These are phyloP conservation scores for Steatornis caripensis DNA, from an alignment of 2,113 vertebrate species.

Conservation along the genomic window DNA sequence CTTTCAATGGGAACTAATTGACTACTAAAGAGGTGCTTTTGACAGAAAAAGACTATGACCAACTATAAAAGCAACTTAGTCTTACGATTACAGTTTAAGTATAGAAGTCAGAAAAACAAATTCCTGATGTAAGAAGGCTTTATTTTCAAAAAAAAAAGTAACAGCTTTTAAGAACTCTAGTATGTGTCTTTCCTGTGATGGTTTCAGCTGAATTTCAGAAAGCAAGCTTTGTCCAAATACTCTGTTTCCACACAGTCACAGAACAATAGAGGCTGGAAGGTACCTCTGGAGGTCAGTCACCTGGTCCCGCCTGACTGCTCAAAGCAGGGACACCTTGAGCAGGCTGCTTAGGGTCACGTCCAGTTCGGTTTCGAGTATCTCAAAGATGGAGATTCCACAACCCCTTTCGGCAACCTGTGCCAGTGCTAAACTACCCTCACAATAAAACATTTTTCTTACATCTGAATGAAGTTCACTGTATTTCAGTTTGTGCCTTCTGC, in stretches of 20 bases:
- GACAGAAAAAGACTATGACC: background rate
- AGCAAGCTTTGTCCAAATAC: background rate
- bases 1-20: background rate
- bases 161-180: background rate
- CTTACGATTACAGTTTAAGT: background rate
- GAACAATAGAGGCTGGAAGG: background rate
- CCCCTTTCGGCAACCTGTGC: background rate
- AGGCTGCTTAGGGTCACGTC: background rate
- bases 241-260: background rate
- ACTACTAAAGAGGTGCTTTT: background rate
- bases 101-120: background rate
- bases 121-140: background rate
- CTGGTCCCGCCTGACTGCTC: background rate
- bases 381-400: background rate
- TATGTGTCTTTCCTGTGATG: background rate
- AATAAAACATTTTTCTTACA: background rate
- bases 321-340: background rate
- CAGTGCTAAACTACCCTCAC: background rate
- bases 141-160: background rate
- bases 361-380: background rate
- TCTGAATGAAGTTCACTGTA: background rate
- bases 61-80: background rate
- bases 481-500: background rate
- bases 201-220: background rate
- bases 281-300: background rate